phyloP scores from a whole-genome alignment of 2,797 vertebrate genomes.

The Sus cebifrons region DNA sequence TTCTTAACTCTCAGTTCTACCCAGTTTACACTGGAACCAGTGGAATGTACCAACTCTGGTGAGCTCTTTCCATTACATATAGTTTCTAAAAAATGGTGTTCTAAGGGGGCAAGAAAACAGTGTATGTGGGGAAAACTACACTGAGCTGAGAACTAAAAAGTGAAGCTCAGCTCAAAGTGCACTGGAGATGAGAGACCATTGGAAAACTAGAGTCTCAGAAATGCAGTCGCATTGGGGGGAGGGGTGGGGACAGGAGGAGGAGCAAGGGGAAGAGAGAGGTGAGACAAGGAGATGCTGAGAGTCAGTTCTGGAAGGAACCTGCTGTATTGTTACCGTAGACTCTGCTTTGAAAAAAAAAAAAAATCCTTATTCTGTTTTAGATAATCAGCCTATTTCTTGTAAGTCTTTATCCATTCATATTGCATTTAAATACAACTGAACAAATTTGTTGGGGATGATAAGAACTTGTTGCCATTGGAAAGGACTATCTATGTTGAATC shows the following conservation, averaged over 20 bases:
- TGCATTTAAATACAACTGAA: conserved; percentile 57
- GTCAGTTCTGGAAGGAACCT: neutral
- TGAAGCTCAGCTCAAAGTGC: neutral
- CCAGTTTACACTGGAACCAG: neutral
- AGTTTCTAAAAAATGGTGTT: neutral
- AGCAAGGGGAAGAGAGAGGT: neutral
- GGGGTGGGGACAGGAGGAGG: rapidly evolving
- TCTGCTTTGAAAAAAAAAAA: neutral
- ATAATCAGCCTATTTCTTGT: neutral
- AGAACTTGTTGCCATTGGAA: conserved; percentile 46
- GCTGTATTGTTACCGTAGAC: neutral
- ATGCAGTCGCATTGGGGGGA: too few species aligned
- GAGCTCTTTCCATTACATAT: neutral
- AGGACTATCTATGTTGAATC: conserved; percentile 1
- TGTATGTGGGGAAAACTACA: neutral
- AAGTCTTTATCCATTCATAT: neutral
- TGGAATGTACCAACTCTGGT: neutral
- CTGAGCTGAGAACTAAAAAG: neutral
- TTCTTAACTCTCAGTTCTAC: neutral
- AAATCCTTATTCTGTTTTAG: neutral
- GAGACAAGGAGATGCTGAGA: neutral
- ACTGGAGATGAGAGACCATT: neutral
- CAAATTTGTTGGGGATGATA: neutral
- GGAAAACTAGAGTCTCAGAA: neutral
- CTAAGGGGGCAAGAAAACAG: neutral